A percentile compares a stretch with the other conserved stretches of the same genome.
phyloP scores from a whole-genome alignment of 2,113 vertebrate species.

The Barnardius zonarius region DNA sequence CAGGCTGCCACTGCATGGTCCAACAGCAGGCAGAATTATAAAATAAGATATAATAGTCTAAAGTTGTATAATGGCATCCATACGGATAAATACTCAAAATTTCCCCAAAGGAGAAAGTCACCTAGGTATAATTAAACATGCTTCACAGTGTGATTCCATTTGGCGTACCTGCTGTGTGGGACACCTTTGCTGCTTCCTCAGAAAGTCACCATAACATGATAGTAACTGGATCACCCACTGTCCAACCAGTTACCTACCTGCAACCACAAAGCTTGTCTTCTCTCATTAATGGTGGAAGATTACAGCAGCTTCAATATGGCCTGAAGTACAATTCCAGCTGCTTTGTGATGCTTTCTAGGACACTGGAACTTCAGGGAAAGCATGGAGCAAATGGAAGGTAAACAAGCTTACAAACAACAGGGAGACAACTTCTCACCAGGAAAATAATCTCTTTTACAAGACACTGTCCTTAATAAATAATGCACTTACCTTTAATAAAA shows the following conservation, averaged over 20 bases:
- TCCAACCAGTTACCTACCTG: not conserved
- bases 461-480: not conserved
- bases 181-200: not conserved
- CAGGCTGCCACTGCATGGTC: accelerated
- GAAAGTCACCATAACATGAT: accelerated
- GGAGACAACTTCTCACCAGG: not conserved
- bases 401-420: not conserved
- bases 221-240: not conserved
- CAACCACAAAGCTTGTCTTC: not conserved
- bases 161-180: not conserved
- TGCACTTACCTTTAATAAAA: not conserved
- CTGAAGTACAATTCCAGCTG: not conserved
- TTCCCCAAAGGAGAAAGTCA: not conserved
- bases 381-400: not conserved
- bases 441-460: not conserved
- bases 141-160: accelerated
- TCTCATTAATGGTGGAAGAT: not conserved
- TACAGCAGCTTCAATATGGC: not conserved
- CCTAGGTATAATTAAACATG: accelerated
- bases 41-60: not conserved
- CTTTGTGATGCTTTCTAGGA: not conserved
- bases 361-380: not conserved
- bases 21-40: not conserved
- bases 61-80: too few relatives aligned
- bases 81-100: not conserved